Percentiles rank a stretch among this genome's conserved stretches.
These are phyloP conservation scores for Physocephala rufipes DNA, from an alignment of 2,888 invertebrate genomes.

Conservation along the genomic window DNA sequence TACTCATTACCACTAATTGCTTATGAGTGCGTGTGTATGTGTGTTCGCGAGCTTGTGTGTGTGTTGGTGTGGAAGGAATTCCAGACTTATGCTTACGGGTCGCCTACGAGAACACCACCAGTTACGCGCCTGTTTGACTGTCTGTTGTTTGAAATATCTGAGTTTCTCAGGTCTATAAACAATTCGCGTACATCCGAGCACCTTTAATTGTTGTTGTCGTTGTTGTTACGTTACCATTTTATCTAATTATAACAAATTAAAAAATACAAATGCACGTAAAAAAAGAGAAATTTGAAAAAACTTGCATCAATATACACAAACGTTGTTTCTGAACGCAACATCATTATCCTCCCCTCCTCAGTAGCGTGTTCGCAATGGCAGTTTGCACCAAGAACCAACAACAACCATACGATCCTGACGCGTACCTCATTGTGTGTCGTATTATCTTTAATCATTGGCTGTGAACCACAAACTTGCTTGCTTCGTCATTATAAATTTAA, in stretches of 20 bases:
- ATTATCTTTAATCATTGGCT: too few species aligned
- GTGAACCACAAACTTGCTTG: too few species aligned
- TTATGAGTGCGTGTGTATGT: neutral
- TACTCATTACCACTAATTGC: neutral
- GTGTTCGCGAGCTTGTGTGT: neutral
- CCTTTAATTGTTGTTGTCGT: conserved; percentile 8
- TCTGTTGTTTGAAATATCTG: conserved; percentile 18
- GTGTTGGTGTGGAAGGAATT: neutral
- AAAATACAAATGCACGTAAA: conserved; percentile 1
- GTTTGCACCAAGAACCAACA: neutral
- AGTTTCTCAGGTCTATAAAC: conserved; percentile 28
- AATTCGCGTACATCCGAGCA: conserved; percentile 18
- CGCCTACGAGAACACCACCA: too few species aligned
- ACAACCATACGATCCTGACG: conserved; percentile 11
- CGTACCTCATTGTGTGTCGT: conserved; percentile 24
- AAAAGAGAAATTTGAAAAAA: too few species aligned
- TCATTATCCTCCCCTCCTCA: neutral
- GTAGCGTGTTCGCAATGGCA: neutral
- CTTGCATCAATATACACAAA: neutral
- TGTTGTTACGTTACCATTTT: conserved; percentile 7
- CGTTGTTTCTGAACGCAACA: neutral
- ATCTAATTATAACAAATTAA: conserved; percentile 20
- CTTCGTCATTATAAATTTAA: too few species aligned
- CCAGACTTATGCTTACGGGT: too few species aligned
- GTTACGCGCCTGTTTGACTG: too few species aligned